phyloP scores from a whole-genome alignment of 2,888 invertebrate genomes.

The Seira musarum region DNA sequence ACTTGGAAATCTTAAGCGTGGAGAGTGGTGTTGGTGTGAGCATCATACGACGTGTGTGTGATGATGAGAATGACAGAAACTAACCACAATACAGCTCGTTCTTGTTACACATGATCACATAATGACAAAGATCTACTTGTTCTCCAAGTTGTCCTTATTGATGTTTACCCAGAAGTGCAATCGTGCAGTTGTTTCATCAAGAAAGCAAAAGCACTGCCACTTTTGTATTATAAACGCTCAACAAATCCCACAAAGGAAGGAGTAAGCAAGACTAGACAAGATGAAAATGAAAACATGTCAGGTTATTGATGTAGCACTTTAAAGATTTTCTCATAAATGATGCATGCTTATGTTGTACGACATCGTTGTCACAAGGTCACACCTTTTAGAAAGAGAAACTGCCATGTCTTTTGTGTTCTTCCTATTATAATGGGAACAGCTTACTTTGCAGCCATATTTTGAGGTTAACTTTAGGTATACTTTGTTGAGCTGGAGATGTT shows the following conservation, averaged over 20 bases:
- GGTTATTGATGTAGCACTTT: no score
- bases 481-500: no score
- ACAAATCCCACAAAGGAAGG: neutral
- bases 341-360: neutral
- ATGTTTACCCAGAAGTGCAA: conserved; percentile 55
- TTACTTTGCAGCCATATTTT: no score
- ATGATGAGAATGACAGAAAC: conserved; percentile 11
- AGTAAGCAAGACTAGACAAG: neutral
- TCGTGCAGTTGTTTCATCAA: conserved; percentile 38
- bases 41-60: conserved; percentile 2
- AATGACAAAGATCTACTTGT: neutral
- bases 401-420: neutral
- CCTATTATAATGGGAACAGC: no score
- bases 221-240: neutral
- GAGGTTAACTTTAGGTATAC: no score
- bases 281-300: neutral
- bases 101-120: neutral
- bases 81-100: conserved; percentile 6
- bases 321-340: neutral
- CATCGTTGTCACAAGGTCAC: neutral
- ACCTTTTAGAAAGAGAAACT: neutral
- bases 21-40: neutral
- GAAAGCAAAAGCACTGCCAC: neutral
- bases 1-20: neutral
- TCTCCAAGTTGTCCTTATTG: neutral